Conservation (phyloP, 1,140 invertebrate species). For the Goniozus legneri region DNA sequence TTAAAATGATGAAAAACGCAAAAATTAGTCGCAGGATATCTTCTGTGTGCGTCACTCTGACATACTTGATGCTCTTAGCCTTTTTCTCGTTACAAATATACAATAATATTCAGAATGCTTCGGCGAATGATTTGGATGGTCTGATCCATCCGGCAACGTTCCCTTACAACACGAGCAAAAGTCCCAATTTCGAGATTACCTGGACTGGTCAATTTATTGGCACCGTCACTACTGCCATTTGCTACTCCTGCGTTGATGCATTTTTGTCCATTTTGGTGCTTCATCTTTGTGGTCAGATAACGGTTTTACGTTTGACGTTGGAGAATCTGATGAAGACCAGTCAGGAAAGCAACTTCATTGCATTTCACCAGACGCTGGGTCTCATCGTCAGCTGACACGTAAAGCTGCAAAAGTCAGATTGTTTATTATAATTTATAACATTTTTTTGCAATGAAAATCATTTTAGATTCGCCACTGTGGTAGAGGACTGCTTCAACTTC, state of each 20-base stretch:
- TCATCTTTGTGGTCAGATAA: constrained; percentile 49
- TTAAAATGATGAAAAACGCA: constrained; percentile 8
- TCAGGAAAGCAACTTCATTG: not conserved
- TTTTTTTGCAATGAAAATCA: no score
- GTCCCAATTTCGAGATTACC: constrained; percentile 51
- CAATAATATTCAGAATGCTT: constrained; percentile 8
- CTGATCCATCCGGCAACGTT: constrained; percentile 25
- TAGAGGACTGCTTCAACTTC: constrained; percentile 43
- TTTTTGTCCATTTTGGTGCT: constrained; percentile 46
- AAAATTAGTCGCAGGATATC: constrained; percentile 4
- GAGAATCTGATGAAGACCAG: not conserved
- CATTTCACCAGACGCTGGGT: not conserved
- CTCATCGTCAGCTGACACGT: constrained; percentile 10
- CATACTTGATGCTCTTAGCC: not conserved
- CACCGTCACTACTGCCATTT: constrained; percentile 35
- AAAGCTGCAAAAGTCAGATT: constrained; percentile 5
- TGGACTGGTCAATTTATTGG: constrained; percentile 47
- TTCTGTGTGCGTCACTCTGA: constrained; percentile 8
- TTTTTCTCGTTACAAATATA: constrained; percentile 11
- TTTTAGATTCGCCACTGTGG: constrained; percentile 32
- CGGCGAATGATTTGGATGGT: constrained; percentile 3
- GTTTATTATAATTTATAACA: no score
- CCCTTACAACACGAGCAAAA: constrained; percentile 48
- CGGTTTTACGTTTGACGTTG: constrained; percentile 36
- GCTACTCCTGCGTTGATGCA: constrained; percentile 48